Conservation (phyloP, 2,113 vertebrate genomes). For the Lontra canadensis region DNA sequence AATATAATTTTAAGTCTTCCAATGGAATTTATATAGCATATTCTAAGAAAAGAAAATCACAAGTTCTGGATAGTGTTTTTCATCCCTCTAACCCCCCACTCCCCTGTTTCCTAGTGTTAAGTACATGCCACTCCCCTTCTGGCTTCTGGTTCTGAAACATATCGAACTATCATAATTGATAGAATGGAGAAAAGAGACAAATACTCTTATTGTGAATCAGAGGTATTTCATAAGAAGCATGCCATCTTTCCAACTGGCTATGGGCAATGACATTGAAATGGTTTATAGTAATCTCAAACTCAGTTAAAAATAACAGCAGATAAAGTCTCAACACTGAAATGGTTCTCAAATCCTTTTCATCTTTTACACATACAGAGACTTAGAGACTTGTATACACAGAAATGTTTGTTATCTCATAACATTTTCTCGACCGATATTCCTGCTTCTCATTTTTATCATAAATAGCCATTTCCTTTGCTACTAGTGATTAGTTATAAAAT, state of each 20-base stretch:
- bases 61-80: background rate
- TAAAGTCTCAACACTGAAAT: background rate
- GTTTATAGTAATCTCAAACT: background rate
- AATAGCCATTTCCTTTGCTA: background rate
- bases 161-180: background rate
- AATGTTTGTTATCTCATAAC: background rate
- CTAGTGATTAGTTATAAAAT: background rate
- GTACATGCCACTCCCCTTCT: background rate
- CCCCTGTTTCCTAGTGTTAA: background rate
- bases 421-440: background rate
- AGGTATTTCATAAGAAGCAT: background rate
- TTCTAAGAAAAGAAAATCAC: slow-evolving; percentile 26
- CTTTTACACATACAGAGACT: background rate
- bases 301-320: slow-evolving; percentile 21
- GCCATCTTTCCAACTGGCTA: background rate
- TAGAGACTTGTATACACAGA: background rate
- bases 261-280: background rate
- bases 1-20: background rate
- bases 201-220: background rate
- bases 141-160: background rate
- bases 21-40: background rate
- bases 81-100: background rate
- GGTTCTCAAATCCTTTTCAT: background rate
- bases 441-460: background rate
- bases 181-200: background rate